Percentiles rank a stretch among this genome's conserved stretches.
These are phyloP conservation scores for Triops longicaudatus DNA, from an alignment of 1,140 invertebrate species.

Conservation along the genomic window DNA sequence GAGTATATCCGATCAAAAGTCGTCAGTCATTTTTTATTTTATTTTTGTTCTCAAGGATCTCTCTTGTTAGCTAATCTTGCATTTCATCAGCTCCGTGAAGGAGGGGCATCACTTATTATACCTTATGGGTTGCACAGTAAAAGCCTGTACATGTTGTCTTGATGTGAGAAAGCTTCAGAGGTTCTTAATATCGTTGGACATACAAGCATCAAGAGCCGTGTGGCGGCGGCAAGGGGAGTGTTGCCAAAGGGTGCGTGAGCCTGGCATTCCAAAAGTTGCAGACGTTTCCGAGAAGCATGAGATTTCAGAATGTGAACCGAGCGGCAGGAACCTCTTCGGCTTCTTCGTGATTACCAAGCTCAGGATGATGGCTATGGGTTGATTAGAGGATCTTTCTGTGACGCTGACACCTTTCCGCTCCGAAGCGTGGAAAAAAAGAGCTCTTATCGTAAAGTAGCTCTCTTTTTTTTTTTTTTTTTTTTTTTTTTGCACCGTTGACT, in stretches of 20 bases:
- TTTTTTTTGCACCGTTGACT: background rate
- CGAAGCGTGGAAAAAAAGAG: background rate
- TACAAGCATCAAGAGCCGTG: background rate
- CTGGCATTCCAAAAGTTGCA: background rate
- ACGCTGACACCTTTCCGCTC: background rate
- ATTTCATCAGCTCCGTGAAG: too few relatives aligned
- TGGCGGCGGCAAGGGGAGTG: background rate
- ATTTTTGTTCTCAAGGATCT: too few relatives aligned
- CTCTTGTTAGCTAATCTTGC: too few relatives aligned
- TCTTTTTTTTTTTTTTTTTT: background rate
- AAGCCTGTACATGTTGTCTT: too few relatives aligned
- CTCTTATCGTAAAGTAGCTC: background rate
- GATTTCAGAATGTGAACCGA: background rate
- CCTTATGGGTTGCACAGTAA: too few relatives aligned
- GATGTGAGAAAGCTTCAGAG: background rate
- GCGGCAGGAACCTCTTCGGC: background rate
- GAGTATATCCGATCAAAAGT: background rate
- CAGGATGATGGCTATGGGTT: background rate
- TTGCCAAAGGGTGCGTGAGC: background rate
- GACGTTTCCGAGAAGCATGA: slow-evolving; percentile 7
- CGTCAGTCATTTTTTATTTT: background rate
- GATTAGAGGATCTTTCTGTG: background rate
- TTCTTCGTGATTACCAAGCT: background rate
- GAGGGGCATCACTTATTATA: too few relatives aligned
- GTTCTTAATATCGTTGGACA: background rate